phyloP scores from a whole-genome alignment of 1,140 invertebrate genomes.

The Maniola jurtina region DNA sequence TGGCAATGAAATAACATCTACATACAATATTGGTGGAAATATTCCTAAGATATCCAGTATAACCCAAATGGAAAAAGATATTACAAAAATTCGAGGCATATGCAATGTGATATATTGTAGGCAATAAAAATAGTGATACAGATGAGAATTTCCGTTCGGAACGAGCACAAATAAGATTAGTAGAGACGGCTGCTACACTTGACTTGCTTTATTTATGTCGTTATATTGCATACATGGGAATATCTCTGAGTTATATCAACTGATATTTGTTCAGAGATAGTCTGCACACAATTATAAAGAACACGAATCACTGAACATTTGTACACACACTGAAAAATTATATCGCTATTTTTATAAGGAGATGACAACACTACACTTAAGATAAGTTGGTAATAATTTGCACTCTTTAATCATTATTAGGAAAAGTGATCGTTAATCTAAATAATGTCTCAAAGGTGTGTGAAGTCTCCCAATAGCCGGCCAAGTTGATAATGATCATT shows the following conservation, averaged over 20 bases:
- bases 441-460: too few relatives aligned
- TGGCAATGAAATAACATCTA: background rate
- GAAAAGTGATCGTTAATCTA: too few relatives aligned
- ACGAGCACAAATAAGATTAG: conserved; percentile 58
- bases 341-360: too few relatives aligned
- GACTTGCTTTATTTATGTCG: conserved; percentile 12
- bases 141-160: conserved; percentile 46
- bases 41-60: background rate
- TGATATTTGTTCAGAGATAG: background rate
- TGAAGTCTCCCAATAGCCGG: too few relatives aligned
- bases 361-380: too few relatives aligned
- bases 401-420: too few relatives aligned
- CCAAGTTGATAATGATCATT: too few relatives aligned
- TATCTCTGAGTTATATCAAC: background rate
- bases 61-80: conserved; percentile 1
- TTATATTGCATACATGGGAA: conserved; percentile 38
- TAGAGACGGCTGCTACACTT: conserved; percentile 22
- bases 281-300: background rate
- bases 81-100: conserved; percentile 9
- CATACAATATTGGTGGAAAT: conserved; percentile 6
- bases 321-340: too few relatives aligned
- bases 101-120: conserved; percentile 30
- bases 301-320: too few relatives aligned
- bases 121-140: conserved; percentile 51
- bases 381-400: too few relatives aligned